These are phyloP conservation scores for Melanogrammus aeglefinus DNA, from an alignment of 2,797 vertebrate genomes.

Conservation along the genomic window DNA sequence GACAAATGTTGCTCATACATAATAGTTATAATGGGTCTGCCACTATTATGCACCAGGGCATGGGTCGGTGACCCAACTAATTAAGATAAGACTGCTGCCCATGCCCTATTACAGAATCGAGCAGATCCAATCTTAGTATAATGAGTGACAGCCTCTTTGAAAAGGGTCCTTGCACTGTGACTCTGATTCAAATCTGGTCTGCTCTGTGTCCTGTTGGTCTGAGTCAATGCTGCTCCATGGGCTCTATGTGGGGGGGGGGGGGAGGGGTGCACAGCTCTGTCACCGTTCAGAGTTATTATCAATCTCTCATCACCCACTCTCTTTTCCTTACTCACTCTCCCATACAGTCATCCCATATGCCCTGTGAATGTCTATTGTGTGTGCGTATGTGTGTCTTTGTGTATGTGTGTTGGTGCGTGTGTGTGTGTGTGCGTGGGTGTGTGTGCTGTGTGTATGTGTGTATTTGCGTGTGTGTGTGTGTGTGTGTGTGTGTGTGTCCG, in stretches of 20 bases:
- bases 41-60: too few species aligned
- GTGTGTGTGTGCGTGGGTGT: slow-evolving; percentile 9
- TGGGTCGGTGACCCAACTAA: too few species aligned
- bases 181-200: too few species aligned
- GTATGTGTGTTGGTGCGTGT: slow-evolving; percentile 9
- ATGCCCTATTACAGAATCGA: neutral
- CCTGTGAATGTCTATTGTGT: neutral
- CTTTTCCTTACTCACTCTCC: neutral
- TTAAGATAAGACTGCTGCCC: too few species aligned
- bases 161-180: neutral
- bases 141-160: neutral
- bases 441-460: neutral
- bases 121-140: neutral
- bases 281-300: neutral
- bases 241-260: too few species aligned
- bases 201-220: too few species aligned
- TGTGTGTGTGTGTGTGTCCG: too few species aligned
- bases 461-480: neutral
- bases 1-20: too few species aligned
- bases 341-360: neutral
- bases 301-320: neutral
- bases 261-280: too few species aligned
- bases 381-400: neutral
- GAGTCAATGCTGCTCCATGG: too few species aligned
- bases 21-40: too few species aligned